phyloP scores from a whole-genome alignment of 23 tunicate species.

The Diplosoma virens region DNA sequence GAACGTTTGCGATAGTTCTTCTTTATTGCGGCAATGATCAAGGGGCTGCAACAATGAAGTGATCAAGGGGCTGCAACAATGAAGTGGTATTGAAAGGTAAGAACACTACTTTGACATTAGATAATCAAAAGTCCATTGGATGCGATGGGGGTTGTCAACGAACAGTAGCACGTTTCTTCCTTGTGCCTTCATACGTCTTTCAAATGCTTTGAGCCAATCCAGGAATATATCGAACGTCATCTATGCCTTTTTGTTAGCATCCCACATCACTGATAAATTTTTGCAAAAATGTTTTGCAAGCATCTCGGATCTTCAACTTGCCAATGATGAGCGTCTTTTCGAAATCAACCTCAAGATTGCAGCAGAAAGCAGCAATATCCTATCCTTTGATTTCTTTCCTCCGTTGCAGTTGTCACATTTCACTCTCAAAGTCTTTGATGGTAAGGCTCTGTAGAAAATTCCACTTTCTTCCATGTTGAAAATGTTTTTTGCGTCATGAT shows the following conservation, averaged over 20 bases:
- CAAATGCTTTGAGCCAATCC: background rate
- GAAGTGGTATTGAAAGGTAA: constrained; percentile 13
- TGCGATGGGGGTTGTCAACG: constrained; percentile 5
- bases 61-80: constrained; percentile 4
- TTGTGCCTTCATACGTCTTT: constrained; percentile 9
- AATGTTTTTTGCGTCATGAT: background rate
- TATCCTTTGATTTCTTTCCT: constrained; percentile 1
- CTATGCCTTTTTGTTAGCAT: constrained; percentile 2
- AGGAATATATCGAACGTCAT: background rate
- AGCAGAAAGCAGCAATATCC: constrained; percentile 10
- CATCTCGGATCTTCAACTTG: constrained; percentile 12
- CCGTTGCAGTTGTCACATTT: background rate
- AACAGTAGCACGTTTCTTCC: too few species aligned
- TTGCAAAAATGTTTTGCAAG: constrained; percentile 7
- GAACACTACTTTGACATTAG: constrained; percentile 3
- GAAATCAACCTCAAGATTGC: constrained; percentile 10
- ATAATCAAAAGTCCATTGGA: constrained; percentile 6
- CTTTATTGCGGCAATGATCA: constrained; percentile 2
- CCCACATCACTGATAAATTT: background rate
- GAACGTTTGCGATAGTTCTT: constrained; percentile 15
- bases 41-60: too few species aligned
- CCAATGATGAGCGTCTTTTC: constrained; percentile 7
- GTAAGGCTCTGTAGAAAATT: constrained; percentile 13
- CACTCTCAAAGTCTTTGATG: constrained; percentile 16
- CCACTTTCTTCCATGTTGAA: constrained; percentile 10